phyloP scores from a whole-genome alignment of 2,113 vertebrate species.

The Sceloporus undulatus region DNA sequence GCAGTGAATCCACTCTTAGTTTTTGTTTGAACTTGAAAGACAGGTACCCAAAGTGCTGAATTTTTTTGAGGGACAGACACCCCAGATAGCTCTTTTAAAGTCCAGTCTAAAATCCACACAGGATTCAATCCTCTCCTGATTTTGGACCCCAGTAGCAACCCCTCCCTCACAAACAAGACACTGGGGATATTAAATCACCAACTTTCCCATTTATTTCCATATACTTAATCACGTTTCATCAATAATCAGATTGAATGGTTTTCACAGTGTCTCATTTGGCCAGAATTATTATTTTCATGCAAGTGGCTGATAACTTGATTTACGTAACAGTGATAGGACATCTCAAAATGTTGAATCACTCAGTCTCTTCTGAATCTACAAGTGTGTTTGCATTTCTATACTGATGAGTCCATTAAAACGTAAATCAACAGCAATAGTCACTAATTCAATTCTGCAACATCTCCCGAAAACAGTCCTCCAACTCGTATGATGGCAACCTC shows the following conservation, averaged over 20 bases:
- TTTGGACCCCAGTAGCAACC: too few species aligned
- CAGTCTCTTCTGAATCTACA: neutral
- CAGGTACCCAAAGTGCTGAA: too few species aligned
- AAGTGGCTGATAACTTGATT: neutral
- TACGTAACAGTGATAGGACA: neutral
- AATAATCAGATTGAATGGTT: neutral
- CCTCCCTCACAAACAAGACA: too few species aligned
- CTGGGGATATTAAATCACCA: too few species aligned
- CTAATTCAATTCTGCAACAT: conserved; percentile 1
- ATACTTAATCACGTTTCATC: neutral
- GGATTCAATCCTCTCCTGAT: too few species aligned
- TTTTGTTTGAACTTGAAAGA: too few species aligned
- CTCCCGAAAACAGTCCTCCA: neutral
- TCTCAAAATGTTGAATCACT: conserved; percentile 9
- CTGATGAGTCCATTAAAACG: conserved; percentile 41
- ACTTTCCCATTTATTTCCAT: neutral
- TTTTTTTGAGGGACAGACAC: too few species aligned
- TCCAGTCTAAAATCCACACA: too few species aligned
- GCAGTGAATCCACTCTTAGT: too few species aligned
- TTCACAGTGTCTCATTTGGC: neutral
- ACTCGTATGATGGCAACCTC: conserved; percentile 6
- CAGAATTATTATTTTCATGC: neutral
- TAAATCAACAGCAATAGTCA: conserved; percentile 23
- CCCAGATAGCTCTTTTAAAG: too few species aligned
- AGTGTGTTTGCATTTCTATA: neutral